phyloP scores from a whole-genome alignment of 2,113 vertebrate genomes.

The Tachycineta bicolor region DNA sequence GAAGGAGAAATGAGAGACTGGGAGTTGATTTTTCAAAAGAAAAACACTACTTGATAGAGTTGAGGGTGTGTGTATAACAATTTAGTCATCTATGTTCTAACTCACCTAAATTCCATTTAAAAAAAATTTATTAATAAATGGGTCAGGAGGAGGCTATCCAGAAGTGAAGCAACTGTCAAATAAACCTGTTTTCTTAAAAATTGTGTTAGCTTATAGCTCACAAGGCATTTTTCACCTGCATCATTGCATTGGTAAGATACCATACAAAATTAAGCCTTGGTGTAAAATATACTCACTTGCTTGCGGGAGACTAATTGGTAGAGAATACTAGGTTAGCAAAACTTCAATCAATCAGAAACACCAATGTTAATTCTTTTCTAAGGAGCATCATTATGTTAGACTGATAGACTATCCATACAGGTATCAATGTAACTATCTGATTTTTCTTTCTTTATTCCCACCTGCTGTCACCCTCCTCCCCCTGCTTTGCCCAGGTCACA shows the following conservation, averaged over 20 bases:
- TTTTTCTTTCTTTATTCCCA: background rate
- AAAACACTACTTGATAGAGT: background rate
- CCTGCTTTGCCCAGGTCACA: slow-evolving; percentile 75
- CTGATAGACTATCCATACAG: fast-evolving
- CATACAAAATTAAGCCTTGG: background rate
- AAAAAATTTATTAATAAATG: background rate
- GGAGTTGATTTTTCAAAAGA: background rate
- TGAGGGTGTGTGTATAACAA: background rate
- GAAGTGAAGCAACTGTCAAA: background rate
- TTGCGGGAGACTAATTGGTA: background rate
- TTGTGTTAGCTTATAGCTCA: background rate
- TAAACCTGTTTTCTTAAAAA: background rate
- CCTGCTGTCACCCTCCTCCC: background rate
- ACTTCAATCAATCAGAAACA: background rate
- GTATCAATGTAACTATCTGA: fast-evolving
- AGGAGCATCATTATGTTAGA: background rate
- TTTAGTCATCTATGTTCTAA: background rate
- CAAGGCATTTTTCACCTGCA: background rate
- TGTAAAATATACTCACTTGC: background rate
- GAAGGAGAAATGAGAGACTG: background rate
- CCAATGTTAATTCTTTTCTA: background rate
- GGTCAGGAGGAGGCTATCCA: background rate
- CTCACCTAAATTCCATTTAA: background rate
- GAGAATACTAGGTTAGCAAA: background rate
- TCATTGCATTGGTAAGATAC: background rate